Base-by-base conservation (phyloP, 2,888 invertebrate species). In the Drosophila histrio region DNA sequence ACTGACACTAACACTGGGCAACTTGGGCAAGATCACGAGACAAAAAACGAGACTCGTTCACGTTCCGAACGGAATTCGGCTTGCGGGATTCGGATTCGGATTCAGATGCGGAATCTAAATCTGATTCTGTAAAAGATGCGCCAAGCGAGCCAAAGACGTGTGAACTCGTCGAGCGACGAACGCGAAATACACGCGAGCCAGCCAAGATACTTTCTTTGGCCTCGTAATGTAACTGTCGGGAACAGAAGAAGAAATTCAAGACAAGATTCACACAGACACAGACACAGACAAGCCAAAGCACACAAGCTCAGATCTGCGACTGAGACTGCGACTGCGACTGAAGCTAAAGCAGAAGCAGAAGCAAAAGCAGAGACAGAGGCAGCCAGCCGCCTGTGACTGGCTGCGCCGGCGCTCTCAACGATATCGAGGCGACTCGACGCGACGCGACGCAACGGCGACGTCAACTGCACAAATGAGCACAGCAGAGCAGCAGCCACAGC, bases 121-220 rank as follows among this genome's bases (percentile, higher is more conserved):
- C 46, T 52, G 50, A 59, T 54, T 56, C 70, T 72, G 52, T 63
- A 43, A 22, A 41, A 64, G 72, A 70, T 68, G 75, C 84, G 85
- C 67, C 53, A 66, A 79, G 77, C 84, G 80, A 82, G 77, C 80
- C 44, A 74, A 86, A 79, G 90, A 91, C 91, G 91, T 91, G 91
- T 90, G 91, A 87, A 89, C 91, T 84, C 89, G 89, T 89, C 90
- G 89, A 91, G 89, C 90, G 91, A 90, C 90, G 89, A 91, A 91
- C 89, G 90, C 89, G 89, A 91, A 91, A 91, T 91, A 91, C 90
- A 91, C 89, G 87, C 91, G 85, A 88, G 81, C 82, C 67, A 75
- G 60, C 70, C 84, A 83, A 75, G 89, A 90, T 89, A 91, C 91
- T 91, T 90, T 90, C 91, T 90, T 90, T 91, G 90, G 91, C 91